These are phyloP conservation scores for Rhinella marina DNA, from an alignment of 2,797 vertebrate species.

Conservation along the genomic window DNA sequence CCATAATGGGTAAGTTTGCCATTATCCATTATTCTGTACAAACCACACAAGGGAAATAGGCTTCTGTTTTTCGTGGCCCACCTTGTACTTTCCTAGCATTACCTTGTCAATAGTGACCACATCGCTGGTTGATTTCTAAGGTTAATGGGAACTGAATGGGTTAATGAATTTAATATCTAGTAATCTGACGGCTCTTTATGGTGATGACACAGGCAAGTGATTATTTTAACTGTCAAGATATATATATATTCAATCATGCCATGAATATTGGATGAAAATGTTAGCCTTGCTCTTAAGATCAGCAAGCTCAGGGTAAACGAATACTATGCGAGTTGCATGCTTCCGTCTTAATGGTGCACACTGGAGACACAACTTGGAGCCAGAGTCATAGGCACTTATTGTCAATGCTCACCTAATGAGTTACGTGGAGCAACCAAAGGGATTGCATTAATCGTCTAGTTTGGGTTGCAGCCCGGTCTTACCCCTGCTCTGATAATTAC, in stretches of 20 bases:
- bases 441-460: constrained; percentile 71
- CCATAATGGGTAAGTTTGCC: too few species aligned
- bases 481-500: constrained; percentile 78
- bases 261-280: constrained; percentile 7
- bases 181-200: not conserved
- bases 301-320: constrained; percentile 26
- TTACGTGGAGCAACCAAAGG: constrained; percentile 73
- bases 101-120: not conserved
- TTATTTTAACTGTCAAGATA: not conserved
- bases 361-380: constrained; percentile 66
- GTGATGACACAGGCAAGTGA: not conserved
- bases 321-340: constrained; percentile 28
- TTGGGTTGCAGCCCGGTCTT: constrained; percentile 73
- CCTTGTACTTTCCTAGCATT: not conserved
- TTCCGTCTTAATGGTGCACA: constrained; percentile 26
- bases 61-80: not conserved
- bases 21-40: too few species aligned
- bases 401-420: constrained; percentile 71
- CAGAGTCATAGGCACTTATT: constrained; percentile 72
- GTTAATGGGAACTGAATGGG: not conserved
- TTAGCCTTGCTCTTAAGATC: constrained; percentile 7
- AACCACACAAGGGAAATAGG: too few species aligned
- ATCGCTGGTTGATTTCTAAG: not conserved
- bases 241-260: not conserved
- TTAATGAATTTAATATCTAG: not conserved